These are phyloP conservation scores for Drosophila hydei DNA, from an alignment of 1,140 invertebrate species.

Conservation along the genomic window DNA sequence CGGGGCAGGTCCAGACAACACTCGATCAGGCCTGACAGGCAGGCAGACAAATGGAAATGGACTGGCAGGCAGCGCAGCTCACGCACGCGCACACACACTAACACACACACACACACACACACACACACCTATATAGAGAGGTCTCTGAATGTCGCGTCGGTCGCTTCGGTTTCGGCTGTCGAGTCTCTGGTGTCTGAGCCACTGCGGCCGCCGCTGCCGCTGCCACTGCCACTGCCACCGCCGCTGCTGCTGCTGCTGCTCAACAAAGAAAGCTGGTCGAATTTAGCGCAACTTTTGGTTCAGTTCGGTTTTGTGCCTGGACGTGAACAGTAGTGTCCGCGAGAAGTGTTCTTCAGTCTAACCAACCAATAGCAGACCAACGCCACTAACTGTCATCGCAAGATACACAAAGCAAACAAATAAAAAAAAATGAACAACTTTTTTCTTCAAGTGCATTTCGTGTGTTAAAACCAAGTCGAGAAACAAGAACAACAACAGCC, in stretches of 20 bases:
- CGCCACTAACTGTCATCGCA: constrained; percentile 1
- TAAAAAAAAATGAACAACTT: too few relatives aligned
- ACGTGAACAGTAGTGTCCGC: constrained; percentile 74
- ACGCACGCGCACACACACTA: constrained; percentile 15
- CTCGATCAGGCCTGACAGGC: constrained; percentile 30
- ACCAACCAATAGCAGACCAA: background rate
- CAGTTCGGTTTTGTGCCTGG: constrained; percentile 82
- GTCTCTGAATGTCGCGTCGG: constrained; percentile 34
- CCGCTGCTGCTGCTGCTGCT: constrained; percentile 44
- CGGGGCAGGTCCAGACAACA: constrained; percentile 27
- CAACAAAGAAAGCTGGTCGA: constrained; percentile 83
- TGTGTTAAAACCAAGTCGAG: background rate
- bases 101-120: constrained; percentile 11
- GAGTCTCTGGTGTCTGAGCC: constrained; percentile 25
- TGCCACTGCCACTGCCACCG: background rate
- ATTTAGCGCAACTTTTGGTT: constrained; percentile 76
- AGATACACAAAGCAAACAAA: background rate
- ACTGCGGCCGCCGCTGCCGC: constrained; percentile 3
- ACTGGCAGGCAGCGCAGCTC: constrained; percentile 15
- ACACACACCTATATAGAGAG: too few relatives aligned
- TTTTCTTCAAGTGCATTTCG: constrained; percentile 63
- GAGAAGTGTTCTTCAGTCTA: constrained; percentile 48
- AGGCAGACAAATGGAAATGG: constrained; percentile 39
- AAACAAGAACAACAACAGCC: constrained; percentile 23
- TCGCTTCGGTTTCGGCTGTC: constrained; percentile 53